Base-by-base conservation (phyloP, 2,888 invertebrate genomes). In the Phlogophora meticulosa region DNA sequence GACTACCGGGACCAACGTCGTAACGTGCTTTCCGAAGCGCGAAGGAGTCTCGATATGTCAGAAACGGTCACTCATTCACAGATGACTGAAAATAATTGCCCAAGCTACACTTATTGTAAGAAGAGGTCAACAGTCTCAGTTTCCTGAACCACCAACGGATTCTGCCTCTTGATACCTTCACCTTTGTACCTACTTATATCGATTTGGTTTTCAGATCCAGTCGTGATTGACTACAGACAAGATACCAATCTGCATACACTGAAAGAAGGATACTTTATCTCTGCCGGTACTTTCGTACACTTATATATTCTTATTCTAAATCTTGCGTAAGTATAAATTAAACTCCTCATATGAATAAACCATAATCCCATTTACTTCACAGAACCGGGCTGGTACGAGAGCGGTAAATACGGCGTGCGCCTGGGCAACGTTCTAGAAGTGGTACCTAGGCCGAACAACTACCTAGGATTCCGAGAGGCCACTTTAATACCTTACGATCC, bases 361-460 rank as follows among this genome's bases (percentile, higher is more conserved):
- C 10, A 24, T 24, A 45, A 32, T 34, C 2, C n/a, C 17, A 36
- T 20, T 61, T 56, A 0, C 13, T 58, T n/a, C 10, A 32, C 88
- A 97, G 98, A 98, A 84, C 99, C 99, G 1, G 99, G 98, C 9
- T 98, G 97, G 94, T 99, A 99, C 89, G 97, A 98, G 86, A 96
- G 97, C 72, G 97, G 97, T 5, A 97, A 98, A 83, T 99, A 97
- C 90, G 99, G 99, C 0, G 96, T 99, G 36, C 96, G 98, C 15
- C 95, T 99, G 61, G 99, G 99, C 86, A 99, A 98, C 88, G 96
- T 98, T 24, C 90, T 98, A 56, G 97, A 98, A 93, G 98, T 98
- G 10, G 89, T 97, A 9, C 88, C 96, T 46, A 95, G 94, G 72
- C 78, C 90, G 0, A 86, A 87, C 46, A 88, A 88, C 1, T 98